Conservation (phyloP, 2,888 invertebrate species). For the Dicranocentrus wangi region DNA sequence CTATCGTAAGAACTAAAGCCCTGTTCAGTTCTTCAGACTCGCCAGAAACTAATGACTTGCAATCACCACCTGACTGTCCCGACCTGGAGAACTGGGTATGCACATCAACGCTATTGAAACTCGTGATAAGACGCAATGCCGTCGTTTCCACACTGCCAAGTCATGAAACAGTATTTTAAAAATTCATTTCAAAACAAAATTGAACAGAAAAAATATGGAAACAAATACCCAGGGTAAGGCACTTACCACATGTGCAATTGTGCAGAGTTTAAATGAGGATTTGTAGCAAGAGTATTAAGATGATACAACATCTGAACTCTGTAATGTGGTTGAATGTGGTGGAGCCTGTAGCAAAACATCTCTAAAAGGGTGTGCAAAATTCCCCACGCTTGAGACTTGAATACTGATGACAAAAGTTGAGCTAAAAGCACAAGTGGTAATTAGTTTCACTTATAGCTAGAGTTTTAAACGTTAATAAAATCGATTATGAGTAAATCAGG, state of each 20-base stretch:
- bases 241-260: slow-evolving; percentile 91
- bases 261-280: slow-evolving; percentile 93
- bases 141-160: slow-evolving; percentile 86
- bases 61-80: slow-evolving; percentile 86
- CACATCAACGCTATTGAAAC: slow-evolving; percentile 94
- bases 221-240: neutral
- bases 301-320: slow-evolving; percentile 92
- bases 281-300: slow-evolving; percentile 89
- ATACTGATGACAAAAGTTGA: slow-evolving; percentile 91
- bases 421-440: slow-evolving; percentile 76
- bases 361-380: slow-evolving; percentile 95
- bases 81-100: slow-evolving; percentile 94
- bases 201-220: neutral
- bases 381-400: slow-evolving; percentile 93
- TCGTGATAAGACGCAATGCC: slow-evolving; percentile 88
- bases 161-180: slow-evolving; percentile 25
- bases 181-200: neutral
- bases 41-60: slow-evolving; percentile 91
- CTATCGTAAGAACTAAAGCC: slow-evolving; percentile 92
- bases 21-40: slow-evolving; percentile 97
- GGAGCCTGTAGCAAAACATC: slow-evolving; percentile 97
- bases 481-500: neutral
- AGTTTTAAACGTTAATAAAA: too few species aligned
- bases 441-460: too few species aligned
- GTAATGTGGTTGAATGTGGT: slow-evolving; percentile 97